Conservation (phyloP, 2,888 invertebrate genomes). For the Drosophila lutescens region DNA sequence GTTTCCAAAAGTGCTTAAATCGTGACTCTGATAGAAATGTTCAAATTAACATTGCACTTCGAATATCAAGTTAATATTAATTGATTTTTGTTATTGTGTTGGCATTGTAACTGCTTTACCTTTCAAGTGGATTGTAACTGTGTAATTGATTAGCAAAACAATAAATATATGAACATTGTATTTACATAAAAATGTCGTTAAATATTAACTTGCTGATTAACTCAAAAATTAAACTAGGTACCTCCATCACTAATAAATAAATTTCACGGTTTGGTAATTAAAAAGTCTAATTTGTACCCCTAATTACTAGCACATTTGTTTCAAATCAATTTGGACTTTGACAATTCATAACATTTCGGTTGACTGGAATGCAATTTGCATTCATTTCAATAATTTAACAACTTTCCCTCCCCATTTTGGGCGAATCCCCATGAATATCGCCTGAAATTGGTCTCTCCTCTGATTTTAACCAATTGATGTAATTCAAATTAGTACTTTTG, state of each 20-base stretch:
- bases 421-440: slow-evolving; percentile 22
- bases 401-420: background rate
- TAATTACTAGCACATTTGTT: slow-evolving; percentile 1
- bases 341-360: slow-evolving; percentile 43
- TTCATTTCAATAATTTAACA: slow-evolving; percentile 62
- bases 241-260: background rate
- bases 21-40: slow-evolving; percentile 64
- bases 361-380: slow-evolving; percentile 61
- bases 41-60: slow-evolving; percentile 60
- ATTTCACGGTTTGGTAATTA: background rate
- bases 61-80: slow-evolving; percentile 47
- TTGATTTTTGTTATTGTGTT: slow-evolving; percentile 30
- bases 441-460: slow-evolving; percentile 34
- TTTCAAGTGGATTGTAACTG: background rate
- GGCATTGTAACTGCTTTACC: slow-evolving; percentile 28
- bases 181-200: background rate
- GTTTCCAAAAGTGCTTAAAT: slow-evolving; percentile 24
- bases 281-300: background rate
- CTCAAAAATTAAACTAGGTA: background rate
- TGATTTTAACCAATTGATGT: slow-evolving; percentile 53
- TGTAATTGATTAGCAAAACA: background rate
- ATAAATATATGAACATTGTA: background rate
- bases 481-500: slow-evolving; percentile 45
- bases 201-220: background rate
- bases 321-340: slow-evolving; percentile 22